phyloP scores from a whole-genome alignment of 2,888 invertebrate species.

The Tenthredo scrophulariae region DNA sequence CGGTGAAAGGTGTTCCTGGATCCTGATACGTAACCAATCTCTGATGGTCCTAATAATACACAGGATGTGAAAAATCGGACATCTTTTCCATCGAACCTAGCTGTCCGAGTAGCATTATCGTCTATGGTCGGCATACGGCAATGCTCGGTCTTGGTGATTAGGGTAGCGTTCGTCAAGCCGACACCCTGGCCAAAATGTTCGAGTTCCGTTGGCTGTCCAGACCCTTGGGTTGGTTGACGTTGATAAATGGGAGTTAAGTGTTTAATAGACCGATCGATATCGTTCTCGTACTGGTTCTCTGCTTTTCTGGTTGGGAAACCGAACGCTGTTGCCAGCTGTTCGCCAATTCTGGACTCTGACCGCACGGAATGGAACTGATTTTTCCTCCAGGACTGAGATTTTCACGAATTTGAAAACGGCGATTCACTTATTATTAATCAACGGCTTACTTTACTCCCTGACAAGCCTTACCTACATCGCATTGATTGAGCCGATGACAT shows the following conservation, averaged over 20 bases:
- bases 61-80: background rate
- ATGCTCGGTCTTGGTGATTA: slow-evolving; percentile 54
- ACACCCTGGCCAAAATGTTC: slow-evolving; percentile 57
- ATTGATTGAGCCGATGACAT: background rate
- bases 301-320: background rate
- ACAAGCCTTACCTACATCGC: background rate
- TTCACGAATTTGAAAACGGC: background rate
- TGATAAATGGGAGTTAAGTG: slow-evolving; percentile 79
- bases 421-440: too few species aligned
- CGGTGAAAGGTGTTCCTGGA: background rate
- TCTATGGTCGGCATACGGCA: background rate
- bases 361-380: background rate
- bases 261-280: slow-evolving; percentile 80
- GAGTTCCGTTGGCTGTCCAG: slow-evolving; percentile 51
- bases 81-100: background rate
- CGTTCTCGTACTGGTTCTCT: slow-evolving; percentile 23
- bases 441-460: too few species aligned
- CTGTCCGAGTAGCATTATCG: background rate
- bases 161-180: slow-evolving; percentile 56
- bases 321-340: background rate
- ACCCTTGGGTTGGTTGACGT: slow-evolving; percentile 70
- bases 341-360: background rate
- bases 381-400: background rate
- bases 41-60: background rate
- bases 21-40: background rate